Evolutionary conservation across 2,113 vertebrate species (phyloP).

Genomic region (Syngnathus floridae): DNA sequence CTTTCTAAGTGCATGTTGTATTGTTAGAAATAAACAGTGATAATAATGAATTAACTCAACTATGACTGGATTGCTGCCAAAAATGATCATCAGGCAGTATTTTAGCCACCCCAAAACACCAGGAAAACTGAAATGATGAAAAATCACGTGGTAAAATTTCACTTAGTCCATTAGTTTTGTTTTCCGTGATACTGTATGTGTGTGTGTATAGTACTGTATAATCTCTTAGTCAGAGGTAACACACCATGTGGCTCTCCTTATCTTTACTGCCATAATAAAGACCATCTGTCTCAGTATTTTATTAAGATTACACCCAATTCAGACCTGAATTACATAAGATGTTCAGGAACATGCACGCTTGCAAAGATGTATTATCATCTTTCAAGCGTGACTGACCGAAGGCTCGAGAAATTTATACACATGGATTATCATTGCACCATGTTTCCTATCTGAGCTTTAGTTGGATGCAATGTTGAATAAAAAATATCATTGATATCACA

Average conservation of each 20-base stretch:
- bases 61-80: too few relatives aligned
- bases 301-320: slow-evolving; percentile 25
- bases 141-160: not conserved
- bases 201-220: not conserved
- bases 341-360: slow-evolving; percentile 26
- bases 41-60: too few relatives aligned
- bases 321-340: slow-evolving; percentile 42
- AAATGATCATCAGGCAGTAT: too few relatives aligned
- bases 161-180: not conserved
- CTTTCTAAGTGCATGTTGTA: too few relatives aligned
- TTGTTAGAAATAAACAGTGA: too few relatives aligned
- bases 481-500: too few relatives aligned
- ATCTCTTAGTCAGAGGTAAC: not conserved
- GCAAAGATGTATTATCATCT: slow-evolving; percentile 28
- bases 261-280: slow-evolving; percentile 44
- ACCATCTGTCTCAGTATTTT: slow-evolving; percentile 30
- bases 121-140: too few relatives aligned
- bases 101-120: too few relatives aligned
- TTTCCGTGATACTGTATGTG: not conserved
- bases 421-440: slow-evolving; percentile 6
- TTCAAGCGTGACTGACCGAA: not conserved
- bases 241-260: slow-evolving; percentile 8
- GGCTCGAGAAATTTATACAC: not conserved
- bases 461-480: not conserved
- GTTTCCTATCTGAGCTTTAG: slow-evolving; percentile 10